These are phyloP conservation scores for Enteromius argenteus DNA, from an alignment of 2,797 vertebrate genomes.

Conservation along the genomic window DNA sequence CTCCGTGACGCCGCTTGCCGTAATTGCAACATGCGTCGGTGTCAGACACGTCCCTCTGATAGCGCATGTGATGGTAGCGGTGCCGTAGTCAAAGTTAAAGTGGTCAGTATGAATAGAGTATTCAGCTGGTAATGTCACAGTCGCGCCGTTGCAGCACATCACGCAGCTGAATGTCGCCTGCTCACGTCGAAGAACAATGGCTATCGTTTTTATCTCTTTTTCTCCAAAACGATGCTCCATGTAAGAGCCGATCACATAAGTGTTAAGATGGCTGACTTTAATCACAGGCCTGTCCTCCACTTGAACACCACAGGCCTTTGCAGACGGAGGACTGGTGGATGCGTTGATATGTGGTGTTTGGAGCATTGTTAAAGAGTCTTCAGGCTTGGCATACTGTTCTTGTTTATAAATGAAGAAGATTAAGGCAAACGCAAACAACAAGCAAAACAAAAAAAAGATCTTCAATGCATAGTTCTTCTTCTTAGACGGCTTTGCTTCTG, in stretches of 20 bases:
- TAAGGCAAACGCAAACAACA: background rate
- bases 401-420: background rate
- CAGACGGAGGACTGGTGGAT: too few relatives aligned
- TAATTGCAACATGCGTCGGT: conserved; percentile 61
- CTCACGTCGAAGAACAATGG: conserved; percentile 60
- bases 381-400: background rate
- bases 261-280: conserved; percentile 21
- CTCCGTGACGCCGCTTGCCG: background rate
- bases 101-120: conserved; percentile 50
- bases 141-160: conserved; percentile 55
- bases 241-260: conserved; percentile 51
- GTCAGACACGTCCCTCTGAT: conserved; percentile 53
- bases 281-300: conserved; percentile 33
- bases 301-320: conserved; percentile 9
- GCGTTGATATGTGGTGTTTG: background rate
- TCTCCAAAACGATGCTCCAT: background rate
- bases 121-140: background rate
- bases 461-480: background rate
- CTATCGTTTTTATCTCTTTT: conserved; percentile 55
- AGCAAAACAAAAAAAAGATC: background rate
- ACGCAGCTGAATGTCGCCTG: conserved; percentile 49
- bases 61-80: conserved; percentile 66
- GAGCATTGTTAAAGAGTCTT: too few relatives aligned
- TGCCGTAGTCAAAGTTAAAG: conserved; percentile 68
- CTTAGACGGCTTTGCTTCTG: background rate